phyloP scores from a whole-genome alignment of 2,113 vertebrate genomes.

The Takifugu flavidus region DNA sequence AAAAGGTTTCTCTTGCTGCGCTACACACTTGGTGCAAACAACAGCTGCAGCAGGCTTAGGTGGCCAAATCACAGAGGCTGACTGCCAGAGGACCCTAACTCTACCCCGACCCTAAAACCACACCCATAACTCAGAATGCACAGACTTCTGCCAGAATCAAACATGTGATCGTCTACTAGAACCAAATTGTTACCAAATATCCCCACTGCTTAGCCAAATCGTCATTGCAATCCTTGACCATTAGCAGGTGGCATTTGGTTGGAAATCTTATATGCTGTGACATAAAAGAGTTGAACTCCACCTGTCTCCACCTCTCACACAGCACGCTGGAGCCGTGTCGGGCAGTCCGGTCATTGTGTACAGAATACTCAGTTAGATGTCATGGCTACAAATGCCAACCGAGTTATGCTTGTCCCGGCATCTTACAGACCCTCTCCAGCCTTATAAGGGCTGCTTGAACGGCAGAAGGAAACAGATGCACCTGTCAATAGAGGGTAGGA shows the following conservation, averaged over 20 bases:
- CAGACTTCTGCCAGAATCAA: too few species aligned
- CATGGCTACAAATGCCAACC: conserved; percentile 62
- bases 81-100: conserved; percentile 35
- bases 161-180: too few species aligned
- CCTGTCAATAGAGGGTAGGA: conserved; percentile 72
- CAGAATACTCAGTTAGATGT: conserved; percentile 63
- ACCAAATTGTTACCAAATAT: conserved; percentile 3
- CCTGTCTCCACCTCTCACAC: conserved; percentile 68
- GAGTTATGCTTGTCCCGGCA: conserved; percentile 65
- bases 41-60: conserved; percentile 68
- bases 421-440: conserved; percentile 57
- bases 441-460: conserved; percentile 64
- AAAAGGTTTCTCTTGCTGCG: conserved; percentile 48
- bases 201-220: not conserved
- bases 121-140: conserved; percentile 39
- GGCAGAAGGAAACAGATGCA: conserved; percentile 66
- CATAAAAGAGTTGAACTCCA: conserved; percentile 61
- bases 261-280: conserved; percentile 17
- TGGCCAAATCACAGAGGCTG: conserved; percentile 52
- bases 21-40: conserved; percentile 71
- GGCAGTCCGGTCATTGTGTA: conserved; percentile 66
- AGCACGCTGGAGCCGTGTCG: conserved; percentile 61
- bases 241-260: not conserved
- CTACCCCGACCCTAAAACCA: conserved; percentile 29
- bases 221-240: not conserved